Evolutionary conservation across 2,797 vertebrate species (phyloP).

Genomic region (Chelonia mydas): DNA sequence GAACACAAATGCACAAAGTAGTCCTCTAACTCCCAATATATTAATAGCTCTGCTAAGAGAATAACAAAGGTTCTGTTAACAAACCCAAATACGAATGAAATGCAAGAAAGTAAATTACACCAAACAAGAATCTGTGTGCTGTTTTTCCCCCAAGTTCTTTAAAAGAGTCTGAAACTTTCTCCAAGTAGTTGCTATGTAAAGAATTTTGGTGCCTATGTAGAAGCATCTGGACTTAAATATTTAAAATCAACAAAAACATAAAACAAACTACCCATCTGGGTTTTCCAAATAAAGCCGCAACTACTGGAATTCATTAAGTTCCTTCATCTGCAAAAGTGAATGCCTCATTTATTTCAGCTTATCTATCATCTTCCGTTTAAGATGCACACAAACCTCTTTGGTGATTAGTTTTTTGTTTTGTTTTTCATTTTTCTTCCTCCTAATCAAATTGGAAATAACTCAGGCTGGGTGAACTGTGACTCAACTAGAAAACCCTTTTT

Average conservation of each 20-base stretch:
- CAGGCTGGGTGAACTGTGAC: neutral
- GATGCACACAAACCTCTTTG: neutral
- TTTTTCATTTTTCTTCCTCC: neutral
- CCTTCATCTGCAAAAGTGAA: neutral
- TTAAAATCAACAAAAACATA: conserved; percentile 58
- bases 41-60: neutral
- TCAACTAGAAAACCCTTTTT: neutral
- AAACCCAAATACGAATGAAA: neutral
- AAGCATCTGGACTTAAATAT: conserved; percentile 74
- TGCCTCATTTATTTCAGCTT: conserved; percentile 2
- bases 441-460: neutral
- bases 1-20: neutral
- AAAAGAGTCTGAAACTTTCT: conserved; percentile 43
- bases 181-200: conserved; percentile 45
- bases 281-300: conserved; percentile 51
- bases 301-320: neutral
- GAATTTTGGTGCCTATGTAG: conserved; percentile 52
- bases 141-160: neutral
- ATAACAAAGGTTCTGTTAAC: neutral
- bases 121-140: neutral
- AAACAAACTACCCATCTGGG: conserved; percentile 39
- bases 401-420: neutral
- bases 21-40: neutral
- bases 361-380: neutral
- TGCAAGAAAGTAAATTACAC: neutral